phyloP scores from a whole-genome alignment of 2,797 vertebrate genomes.

The Amazona ochrocephala region DNA sequence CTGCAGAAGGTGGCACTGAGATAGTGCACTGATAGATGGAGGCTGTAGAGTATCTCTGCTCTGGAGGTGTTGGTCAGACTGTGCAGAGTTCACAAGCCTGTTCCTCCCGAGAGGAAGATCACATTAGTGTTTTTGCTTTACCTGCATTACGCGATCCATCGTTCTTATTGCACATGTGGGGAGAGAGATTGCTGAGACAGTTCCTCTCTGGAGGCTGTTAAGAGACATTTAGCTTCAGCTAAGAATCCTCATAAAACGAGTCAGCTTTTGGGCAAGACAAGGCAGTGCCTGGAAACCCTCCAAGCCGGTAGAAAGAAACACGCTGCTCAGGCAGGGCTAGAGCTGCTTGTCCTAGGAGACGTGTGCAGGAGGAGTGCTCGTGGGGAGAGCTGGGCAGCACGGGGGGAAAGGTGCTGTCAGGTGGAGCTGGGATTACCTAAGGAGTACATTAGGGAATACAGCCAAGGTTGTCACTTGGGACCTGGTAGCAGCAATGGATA shows the following conservation, averaged over 20 bases:
- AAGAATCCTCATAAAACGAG: constrained; percentile 32
- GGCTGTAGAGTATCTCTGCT: neutral
- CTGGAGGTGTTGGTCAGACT: neutral
- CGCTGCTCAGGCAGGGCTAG: neutral
- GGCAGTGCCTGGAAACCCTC: neutral
- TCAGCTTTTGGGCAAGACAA: constrained; percentile 17
- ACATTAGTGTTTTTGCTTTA: neutral
- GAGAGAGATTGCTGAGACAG: neutral
- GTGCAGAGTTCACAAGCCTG: neutral
- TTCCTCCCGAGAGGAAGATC: neutral
- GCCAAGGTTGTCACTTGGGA: neutral
- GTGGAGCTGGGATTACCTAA: neutral
- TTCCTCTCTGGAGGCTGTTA: neutral
- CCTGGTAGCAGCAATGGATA: neutral
- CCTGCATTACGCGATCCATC: neutral
- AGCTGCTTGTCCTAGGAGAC: neutral
- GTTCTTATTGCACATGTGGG: neutral
- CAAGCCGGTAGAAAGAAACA: neutral
- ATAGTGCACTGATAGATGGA: fast-evolving
- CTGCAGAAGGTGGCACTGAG: neutral
- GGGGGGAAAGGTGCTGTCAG: neutral
- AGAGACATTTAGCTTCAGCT: neutral
- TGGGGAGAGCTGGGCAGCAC: fast-evolving
- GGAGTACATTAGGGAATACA: neutral
- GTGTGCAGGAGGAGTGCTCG: neutral